Conservation (phyloP, 2,888 invertebrate genomes). For the Fragum whitleyi region DNA sequence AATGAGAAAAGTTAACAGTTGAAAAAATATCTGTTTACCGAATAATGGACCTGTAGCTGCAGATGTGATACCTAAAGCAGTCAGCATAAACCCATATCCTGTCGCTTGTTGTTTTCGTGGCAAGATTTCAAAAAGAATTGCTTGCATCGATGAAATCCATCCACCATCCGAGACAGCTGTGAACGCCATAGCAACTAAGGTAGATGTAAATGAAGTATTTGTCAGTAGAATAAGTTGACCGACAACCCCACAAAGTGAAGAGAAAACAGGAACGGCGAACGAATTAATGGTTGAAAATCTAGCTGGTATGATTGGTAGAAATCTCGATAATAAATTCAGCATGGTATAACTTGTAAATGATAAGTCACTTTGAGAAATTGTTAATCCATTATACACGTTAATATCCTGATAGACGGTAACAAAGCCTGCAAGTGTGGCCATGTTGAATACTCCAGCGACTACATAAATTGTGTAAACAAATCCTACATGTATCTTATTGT, state of each 20-base stretch:
- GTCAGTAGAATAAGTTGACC: background rate
- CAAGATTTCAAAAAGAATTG: background rate
- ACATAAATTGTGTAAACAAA: background rate
- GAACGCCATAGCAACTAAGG: background rate
- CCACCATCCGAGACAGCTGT: background rate
- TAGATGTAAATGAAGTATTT: background rate
- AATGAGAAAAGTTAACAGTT: too few species aligned
- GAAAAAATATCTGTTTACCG: too few species aligned
- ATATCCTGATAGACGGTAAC: background rate
- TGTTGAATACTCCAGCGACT: background rate
- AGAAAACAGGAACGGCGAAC: background rate
- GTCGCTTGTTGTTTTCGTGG: background rate
- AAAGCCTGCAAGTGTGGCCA: background rate
- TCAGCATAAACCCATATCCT: constrained; percentile 18
- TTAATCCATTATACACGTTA: background rate
- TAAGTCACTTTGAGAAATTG: background rate
- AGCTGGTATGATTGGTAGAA: background rate
- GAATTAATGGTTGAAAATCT: background rate
- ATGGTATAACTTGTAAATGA: background rate
- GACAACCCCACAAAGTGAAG: background rate
- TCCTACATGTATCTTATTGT: background rate
- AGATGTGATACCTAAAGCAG: background rate
- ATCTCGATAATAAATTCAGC: background rate
- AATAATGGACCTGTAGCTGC: constrained; percentile 13
- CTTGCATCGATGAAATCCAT: background rate